Conservation (phyloP, 2,797 vertebrate genomes). For the Takifugu rubripes region DNA sequence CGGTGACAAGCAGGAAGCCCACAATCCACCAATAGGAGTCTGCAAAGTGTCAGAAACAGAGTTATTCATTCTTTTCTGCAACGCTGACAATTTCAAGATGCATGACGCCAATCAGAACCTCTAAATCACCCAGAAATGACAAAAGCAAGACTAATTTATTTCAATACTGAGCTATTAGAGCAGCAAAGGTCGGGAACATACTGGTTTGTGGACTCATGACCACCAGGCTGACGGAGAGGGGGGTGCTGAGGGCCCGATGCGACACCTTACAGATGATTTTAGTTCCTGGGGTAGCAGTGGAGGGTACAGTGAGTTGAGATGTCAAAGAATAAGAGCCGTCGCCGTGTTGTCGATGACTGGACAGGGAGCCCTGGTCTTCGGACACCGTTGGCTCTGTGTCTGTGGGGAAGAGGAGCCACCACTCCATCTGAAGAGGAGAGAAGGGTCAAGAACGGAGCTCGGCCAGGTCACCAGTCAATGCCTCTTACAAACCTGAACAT, state of each 20-base stretch:
- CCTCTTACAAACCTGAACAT: constrained; percentile 62
- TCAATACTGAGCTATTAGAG: neutral
- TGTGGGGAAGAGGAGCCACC: constrained; percentile 65
- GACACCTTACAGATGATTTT: constrained; percentile 79
- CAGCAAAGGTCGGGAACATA: constrained; percentile 18
- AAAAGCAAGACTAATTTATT: too few relatives aligned
- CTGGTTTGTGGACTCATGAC: constrained; percentile 58
- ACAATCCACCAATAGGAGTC: constrained; percentile 60
- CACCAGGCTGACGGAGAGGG: constrained; percentile 54
- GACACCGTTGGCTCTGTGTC: constrained; percentile 52
- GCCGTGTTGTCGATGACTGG: constrained; percentile 77
- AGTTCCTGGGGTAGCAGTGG: constrained; percentile 56
- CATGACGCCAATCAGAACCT: neutral
- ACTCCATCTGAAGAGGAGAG: constrained; percentile 72
- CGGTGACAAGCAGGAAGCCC: constrained; percentile 65
- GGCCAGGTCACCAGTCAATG: neutral
- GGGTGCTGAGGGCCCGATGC: constrained; percentile 71
- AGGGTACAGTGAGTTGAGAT: constrained; percentile 67
- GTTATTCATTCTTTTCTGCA: neutral
- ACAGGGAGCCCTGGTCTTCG: constrained; percentile 63
- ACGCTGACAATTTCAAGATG: neutral
- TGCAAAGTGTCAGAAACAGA: constrained; percentile 51
- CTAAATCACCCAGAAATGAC: too few relatives aligned
- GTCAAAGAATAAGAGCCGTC: constrained; percentile 79
- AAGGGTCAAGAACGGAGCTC: too few relatives aligned